phyloP scores from a whole-genome alignment of 2,888 invertebrate species.

The Spodoptera exigua region DNA sequence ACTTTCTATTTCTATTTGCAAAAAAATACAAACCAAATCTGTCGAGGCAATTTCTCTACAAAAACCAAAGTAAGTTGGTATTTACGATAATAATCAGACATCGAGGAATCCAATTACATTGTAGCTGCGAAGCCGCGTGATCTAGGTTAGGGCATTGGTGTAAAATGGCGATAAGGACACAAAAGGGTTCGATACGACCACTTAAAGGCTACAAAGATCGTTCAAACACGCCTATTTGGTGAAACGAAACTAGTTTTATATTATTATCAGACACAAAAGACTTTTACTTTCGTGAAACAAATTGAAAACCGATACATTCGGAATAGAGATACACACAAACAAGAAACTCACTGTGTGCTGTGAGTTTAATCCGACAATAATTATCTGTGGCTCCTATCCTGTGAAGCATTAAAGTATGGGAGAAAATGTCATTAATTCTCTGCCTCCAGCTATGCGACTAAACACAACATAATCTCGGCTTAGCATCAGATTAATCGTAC shows the following conservation, averaged over 20 bases:
- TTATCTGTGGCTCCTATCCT: background rate
- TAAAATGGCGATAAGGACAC: conserved; percentile 29
- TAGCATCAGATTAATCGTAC: conserved; percentile 32
- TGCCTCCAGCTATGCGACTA: conserved; percentile 32
- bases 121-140: conserved; percentile 11
- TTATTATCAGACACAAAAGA: background rate
- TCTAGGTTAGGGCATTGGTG: conserved; percentile 28
- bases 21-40: background rate
- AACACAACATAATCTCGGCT: conserved; percentile 34
- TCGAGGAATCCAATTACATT: conserved; percentile 33
- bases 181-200: conserved; percentile 27
- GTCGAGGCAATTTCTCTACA: conserved; percentile 1
- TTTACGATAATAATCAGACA: conserved; percentile 16
- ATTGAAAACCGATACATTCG: too few relatives aligned
- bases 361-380: background rate
- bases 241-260: conserved; percentile 15
- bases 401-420: conserved; percentile 11
- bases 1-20: background rate
- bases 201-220: conserved; percentile 13
- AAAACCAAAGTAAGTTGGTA: conserved; percentile 8
- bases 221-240: conserved; percentile 18
- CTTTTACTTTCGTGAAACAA: background rate
- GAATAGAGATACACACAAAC: background rate
- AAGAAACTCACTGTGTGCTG: background rate
- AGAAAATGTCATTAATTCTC: conserved; percentile 24